Conservation (phyloP, 2,113 vertebrate species). For the Motacilla alba region DNA sequence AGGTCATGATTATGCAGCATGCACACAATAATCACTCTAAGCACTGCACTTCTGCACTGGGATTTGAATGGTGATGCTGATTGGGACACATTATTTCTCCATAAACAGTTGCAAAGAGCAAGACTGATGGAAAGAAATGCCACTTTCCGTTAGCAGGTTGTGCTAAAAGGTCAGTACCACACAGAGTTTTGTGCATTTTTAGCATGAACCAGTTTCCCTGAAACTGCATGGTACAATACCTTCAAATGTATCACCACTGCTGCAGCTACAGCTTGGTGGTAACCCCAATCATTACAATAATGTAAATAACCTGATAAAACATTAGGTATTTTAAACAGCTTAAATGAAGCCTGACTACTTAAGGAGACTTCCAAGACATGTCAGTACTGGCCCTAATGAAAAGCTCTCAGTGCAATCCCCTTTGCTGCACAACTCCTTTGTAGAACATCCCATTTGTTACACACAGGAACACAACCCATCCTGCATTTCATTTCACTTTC, state of each 20-base stretch:
- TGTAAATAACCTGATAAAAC: neutral
- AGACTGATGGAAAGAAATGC: neutral
- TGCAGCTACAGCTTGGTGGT: neutral
- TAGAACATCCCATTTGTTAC: neutral
- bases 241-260: neutral
- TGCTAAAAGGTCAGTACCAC: neutral
- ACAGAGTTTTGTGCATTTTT: neutral
- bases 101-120: neutral
- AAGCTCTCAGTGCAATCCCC: neutral
- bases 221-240: neutral
- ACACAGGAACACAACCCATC: neutral
- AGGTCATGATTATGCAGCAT: neutral
- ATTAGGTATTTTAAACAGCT: neutral
- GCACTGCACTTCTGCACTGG: neutral
- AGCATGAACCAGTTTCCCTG: neutral
- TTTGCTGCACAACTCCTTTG: neutral
- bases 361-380: neutral
- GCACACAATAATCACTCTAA: neutral
- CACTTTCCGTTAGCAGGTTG: neutral
- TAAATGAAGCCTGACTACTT: neutral
- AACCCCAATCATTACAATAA: neutral
- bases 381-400: neutral
- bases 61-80: neutral
- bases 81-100: neutral
- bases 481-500: neutral